Evolutionary conservation across 2,113 vertebrate species (phyloP), one percentile per base, ranked within the genome.

Genomic region (Pelvicachromis taeniatus): DNA sequence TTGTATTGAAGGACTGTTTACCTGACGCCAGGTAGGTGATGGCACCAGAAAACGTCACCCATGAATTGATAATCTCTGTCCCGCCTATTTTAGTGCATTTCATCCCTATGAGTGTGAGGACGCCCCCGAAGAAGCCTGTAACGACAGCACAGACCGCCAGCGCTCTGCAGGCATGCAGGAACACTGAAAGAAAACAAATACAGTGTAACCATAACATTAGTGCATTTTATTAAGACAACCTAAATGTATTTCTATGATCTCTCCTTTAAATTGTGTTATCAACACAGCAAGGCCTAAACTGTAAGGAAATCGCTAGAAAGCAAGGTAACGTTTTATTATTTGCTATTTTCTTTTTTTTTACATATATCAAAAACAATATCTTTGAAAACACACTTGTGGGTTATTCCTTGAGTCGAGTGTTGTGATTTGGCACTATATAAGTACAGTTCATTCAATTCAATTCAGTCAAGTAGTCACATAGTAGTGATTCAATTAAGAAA

Each of bases 21-120:
- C 99, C 99, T 93, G 97, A 99, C 2, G 96, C 93, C 70, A 99
- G 95, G 95, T 97, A 99, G 13, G 97, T 95, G 31, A 98, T 33
- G 17, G 96, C 97, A 6, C 97, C 97, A 88, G 98, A 96, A 88
- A 97, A 98, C 38, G 98, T 97, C 82, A 99, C 96, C 94, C 97
- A 97, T 12, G 97, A 95, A 90, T 99, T 99, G 86, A 94, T 95
- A 38, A 97, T 83, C 68, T 99, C 97, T 0, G 97, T 97, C 26
- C 99, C 99, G 70, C 99, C 99, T 0, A 99, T 96, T 94, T 98
- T 98, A 9, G 98, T 99, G 88, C 99, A 99, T 85, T 99, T 99
- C 98, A 99, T 99, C 65, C 99, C 99, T 80, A 99, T 87, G 79
- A 99, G 96, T 9, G 97, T 97, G 79, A 98, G 97, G 81, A 99